Evolutionary conservation across 2,888 invertebrate genomes (phyloP).

Genomic region (Tolmerus cingulatus): DNA sequence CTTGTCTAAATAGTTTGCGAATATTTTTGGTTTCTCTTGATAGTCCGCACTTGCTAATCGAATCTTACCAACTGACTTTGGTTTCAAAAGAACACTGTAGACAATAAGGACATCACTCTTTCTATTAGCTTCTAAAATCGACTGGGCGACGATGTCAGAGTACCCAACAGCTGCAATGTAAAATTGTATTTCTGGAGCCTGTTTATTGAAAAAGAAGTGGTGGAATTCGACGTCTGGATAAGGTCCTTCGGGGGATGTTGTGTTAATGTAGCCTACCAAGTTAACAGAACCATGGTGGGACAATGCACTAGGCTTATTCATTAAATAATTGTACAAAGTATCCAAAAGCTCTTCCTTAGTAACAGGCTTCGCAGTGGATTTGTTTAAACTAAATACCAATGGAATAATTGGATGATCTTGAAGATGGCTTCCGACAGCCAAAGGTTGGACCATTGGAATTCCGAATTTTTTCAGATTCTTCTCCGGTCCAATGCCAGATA

Average conservation of each 20-base stretch:
- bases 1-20: slow-evolving; percentile 71
- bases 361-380: slow-evolving; percentile 50
- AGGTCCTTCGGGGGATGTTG: slow-evolving; percentile 62
- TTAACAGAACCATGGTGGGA: slow-evolving; percentile 60
- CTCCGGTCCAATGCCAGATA: slow-evolving; percentile 59
- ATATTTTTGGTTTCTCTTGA: slow-evolving; percentile 68
- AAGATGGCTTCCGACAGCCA: slow-evolving; percentile 74
- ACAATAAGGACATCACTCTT: slow-evolving; percentile 59
- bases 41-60: slow-evolving; percentile 67
- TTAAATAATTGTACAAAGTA: slow-evolving; percentile 63
- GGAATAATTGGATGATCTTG: slow-evolving; percentile 78
- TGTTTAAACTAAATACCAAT: slow-evolving; percentile 60
- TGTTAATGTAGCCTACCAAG: slow-evolving; percentile 67
- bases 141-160: slow-evolving; percentile 56
- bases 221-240: slow-evolving; percentile 70
- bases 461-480: slow-evolving; percentile 52
- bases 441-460: slow-evolving; percentile 52
- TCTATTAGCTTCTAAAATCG: slow-evolving; percentile 58
- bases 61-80: slow-evolving; percentile 68
- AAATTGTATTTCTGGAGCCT: slow-evolving; percentile 58
- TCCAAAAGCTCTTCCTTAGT: slow-evolving; percentile 56
- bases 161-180: slow-evolving; percentile 59
- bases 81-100: slow-evolving; percentile 63
- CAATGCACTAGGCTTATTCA: slow-evolving; percentile 65
- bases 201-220: slow-evolving; percentile 63